A percentile compares a stretch with the other conserved stretches of the same genome.
These are phyloP conservation scores for Drosophila yakuba DNA, from an alignment of 1,140 invertebrate species.

Conservation along the genomic window DNA sequence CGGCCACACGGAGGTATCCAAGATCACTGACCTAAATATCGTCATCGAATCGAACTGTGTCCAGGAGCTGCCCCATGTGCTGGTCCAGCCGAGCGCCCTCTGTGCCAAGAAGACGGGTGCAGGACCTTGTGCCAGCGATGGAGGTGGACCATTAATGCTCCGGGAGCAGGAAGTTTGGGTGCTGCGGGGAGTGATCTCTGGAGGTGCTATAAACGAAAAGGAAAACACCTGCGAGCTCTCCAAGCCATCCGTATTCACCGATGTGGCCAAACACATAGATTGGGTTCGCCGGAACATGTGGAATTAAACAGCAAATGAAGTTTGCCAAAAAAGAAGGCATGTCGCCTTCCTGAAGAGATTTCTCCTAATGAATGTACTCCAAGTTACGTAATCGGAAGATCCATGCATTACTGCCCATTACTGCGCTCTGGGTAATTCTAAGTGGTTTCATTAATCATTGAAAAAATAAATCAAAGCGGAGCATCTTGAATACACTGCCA, in stretches of 20 bases:
- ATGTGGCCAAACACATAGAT: conserved; percentile 73
- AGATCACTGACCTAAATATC: conserved; percentile 86
- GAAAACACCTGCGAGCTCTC: conserved; percentile 63
- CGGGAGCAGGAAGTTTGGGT: conserved; percentile 59
- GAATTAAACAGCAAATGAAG: conserved; percentile 27
- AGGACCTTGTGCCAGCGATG: conserved; percentile 81
- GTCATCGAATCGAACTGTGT: conserved; percentile 87
- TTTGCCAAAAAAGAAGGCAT: background rate
- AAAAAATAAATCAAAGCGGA: conserved; percentile 6
- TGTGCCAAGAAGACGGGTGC: conserved; percentile 74
- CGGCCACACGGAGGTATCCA: conserved; percentile 85
- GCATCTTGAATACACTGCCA: background rate
- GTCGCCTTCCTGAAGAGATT: background rate
- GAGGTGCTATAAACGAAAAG: conserved; percentile 12
- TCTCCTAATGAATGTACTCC: background rate
- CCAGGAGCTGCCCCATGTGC: conserved; percentile 56
- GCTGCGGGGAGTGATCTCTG: conserved; percentile 73
- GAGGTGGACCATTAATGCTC: conserved; percentile 77
- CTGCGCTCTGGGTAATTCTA: conserved; percentile 23
- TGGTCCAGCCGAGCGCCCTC: conserved; percentile 66
- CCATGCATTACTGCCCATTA: background rate
- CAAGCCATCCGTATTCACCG: conserved; percentile 75
- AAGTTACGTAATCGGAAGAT: conserved; percentile 11
- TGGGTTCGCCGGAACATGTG: conserved; percentile 77
- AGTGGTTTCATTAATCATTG: conserved; percentile 34